These are phyloP conservation scores for Hystrix brachyura DNA, from an alignment of 2,113 vertebrate species.

Conservation along the genomic window DNA sequence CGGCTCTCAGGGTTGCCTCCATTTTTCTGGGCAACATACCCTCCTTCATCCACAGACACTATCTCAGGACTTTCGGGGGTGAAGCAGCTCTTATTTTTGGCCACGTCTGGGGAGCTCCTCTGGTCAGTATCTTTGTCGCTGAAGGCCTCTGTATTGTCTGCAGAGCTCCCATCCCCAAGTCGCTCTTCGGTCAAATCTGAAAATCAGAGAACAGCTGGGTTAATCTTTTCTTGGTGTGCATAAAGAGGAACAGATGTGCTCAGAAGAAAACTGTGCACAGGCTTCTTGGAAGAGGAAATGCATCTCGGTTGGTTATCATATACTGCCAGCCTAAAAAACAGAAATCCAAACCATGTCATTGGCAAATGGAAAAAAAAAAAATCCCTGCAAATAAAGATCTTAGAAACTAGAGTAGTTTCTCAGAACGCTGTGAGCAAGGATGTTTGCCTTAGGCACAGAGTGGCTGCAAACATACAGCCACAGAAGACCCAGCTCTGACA, in stretches of 20 bases:
- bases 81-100: constrained; percentile 93
- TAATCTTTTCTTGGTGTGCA: constrained; percentile 49
- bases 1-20: constrained; percentile 88
- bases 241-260: background rate
- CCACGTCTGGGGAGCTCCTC: constrained; percentile 93
- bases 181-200: constrained; percentile 93
- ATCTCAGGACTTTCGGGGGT: constrained; percentile 93
- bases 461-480: background rate
- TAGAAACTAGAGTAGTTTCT: background rate
- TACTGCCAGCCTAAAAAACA: background rate
- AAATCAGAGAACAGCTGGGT: constrained; percentile 81
- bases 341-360: background rate
- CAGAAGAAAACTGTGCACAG: background rate
- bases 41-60: constrained; percentile 91
- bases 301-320: background rate
- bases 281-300: background rate
- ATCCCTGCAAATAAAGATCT: background rate
- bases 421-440: background rate
- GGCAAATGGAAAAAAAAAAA: background rate
- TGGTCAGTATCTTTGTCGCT: constrained; percentile 96
- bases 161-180: constrained; percentile 90
- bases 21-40: constrained; percentile 90
- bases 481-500: background rate
- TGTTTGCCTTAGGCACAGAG: background rate
- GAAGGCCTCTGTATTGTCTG: constrained; percentile 91